Conservation (phyloP, 1,140 invertebrate genomes). For the Reticulitermes speratus region DNA sequence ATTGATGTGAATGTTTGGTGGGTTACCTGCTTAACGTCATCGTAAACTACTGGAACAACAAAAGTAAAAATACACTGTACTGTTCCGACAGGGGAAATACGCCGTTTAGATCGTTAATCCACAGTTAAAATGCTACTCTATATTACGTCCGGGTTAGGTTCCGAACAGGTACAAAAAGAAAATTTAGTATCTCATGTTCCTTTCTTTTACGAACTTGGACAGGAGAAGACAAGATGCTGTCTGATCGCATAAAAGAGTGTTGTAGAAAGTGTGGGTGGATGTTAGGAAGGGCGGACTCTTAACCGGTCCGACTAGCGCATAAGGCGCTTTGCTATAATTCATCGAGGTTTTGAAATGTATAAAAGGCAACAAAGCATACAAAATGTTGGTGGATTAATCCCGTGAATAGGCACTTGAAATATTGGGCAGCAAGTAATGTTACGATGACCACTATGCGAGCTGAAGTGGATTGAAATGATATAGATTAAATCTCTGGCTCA, state of each 20-base stretch:
- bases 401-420: too few relatives aligned
- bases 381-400: too few relatives aligned
- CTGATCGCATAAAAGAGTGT: neutral
- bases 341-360: too few relatives aligned
- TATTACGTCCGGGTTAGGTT: neutral
- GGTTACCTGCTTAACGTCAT: neutral
- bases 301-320: neutral
- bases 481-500: too few relatives aligned
- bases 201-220: neutral
- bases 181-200: neutral
- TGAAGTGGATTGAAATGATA: too few relatives aligned
- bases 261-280: neutral
- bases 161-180: neutral
- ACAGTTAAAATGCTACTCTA: conserved; percentile 5
- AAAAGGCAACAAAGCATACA: too few relatives aligned
- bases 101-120: neutral
- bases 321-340: neutral
- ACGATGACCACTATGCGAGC: too few relatives aligned
- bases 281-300: neutral
- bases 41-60: neutral
- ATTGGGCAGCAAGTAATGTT: too few relatives aligned
- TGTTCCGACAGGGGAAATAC: neutral
- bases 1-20: neutral
- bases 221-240: neutral
- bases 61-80: neutral